Evolutionary conservation across 1,140 invertebrate species (phyloP).

Genomic region (Drosophila hydei): DNA sequence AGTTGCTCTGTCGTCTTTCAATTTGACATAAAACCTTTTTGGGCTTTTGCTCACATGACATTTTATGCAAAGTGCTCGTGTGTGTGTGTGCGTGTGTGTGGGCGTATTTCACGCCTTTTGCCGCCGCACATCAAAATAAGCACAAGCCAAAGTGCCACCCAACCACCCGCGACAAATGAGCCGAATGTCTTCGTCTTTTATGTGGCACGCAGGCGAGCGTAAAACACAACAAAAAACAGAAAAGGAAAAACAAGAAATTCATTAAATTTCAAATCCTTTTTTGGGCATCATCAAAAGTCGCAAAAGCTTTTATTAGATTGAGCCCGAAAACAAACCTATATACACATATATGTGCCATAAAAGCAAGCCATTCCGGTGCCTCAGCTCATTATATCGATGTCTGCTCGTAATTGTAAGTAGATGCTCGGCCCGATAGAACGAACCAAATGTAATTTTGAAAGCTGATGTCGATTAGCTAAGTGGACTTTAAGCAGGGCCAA

Average conservation of each 20-base stretch:
- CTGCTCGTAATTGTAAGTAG: conserved; percentile 5
- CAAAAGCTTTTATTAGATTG: conserved; percentile 43
- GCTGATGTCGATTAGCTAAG: conserved; percentile 11
- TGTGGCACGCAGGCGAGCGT: conserved; percentile 59
- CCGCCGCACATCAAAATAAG: conserved; percentile 71
- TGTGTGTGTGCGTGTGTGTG: conserved; percentile 4
- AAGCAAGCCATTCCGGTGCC: not conserved
- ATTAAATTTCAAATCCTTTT: conserved; percentile 72
- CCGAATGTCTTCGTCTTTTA: conserved; percentile 56
- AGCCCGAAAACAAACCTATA: conserved; percentile 10
- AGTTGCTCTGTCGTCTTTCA: conserved; percentile 64
- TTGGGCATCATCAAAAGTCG: conserved; percentile 37
- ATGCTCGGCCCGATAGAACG: not conserved
- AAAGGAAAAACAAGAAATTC: conserved; percentile 30
- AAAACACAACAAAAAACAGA: conserved; percentile 53
- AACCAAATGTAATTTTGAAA: not conserved
- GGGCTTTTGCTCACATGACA: conserved; percentile 54
- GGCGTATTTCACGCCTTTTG: conserved; percentile 72
- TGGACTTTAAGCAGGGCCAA: not conserved
- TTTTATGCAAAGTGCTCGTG: conserved; percentile 70
- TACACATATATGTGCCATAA: not conserved
- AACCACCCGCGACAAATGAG: conserved; percentile 51
- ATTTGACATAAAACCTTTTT: conserved; percentile 79
- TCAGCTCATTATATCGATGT: conserved; percentile 13
- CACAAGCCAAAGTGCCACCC: conserved; percentile 43